Conservation (phyloP, 2,888 invertebrate species). For the Erebia epiphron region DNA sequence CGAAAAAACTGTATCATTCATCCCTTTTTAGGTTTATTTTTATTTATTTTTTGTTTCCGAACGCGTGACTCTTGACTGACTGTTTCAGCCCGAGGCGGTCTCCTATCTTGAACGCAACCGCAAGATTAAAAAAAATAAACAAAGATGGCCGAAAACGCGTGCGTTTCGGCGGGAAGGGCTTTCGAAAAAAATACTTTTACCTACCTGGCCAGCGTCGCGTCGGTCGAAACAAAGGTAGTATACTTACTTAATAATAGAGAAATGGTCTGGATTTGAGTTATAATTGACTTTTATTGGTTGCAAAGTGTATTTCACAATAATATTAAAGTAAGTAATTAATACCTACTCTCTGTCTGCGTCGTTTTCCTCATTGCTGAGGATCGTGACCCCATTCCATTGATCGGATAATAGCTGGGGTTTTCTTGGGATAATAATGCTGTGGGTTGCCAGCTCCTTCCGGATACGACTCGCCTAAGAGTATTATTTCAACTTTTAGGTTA, state of each 20-base stretch:
- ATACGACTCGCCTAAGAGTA: too few relatives aligned
- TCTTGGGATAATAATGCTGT: too few relatives aligned
- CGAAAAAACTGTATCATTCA: conserved; percentile 81
- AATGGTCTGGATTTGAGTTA: conserved; percentile 45
- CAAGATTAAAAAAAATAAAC: conserved; percentile 62
- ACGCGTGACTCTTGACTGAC: conserved; percentile 82
- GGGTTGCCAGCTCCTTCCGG: too few relatives aligned
- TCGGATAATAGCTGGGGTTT: too few relatives aligned
- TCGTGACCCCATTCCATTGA: too few relatives aligned
- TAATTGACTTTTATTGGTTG: conserved; percentile 46
- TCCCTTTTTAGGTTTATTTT: conserved; percentile 65
- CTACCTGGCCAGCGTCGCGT: conserved; percentile 51
- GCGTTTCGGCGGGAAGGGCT: conserved; percentile 64
- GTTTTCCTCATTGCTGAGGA: too few relatives aligned
- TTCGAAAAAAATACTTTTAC: conserved; percentile 73
- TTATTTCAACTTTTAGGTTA: background rate
- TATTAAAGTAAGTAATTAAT: background rate
- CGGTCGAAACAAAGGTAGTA: conserved; percentile 57
- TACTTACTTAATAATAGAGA: conserved; percentile 45
- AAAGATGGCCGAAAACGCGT: conserved; percentile 60
- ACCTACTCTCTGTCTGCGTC: background rate
- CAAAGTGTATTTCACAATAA: conserved; percentile 38
- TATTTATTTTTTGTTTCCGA: conserved; percentile 49
- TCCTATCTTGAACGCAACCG: conserved; percentile 69
- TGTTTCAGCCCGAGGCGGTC: conserved; percentile 71